Evolutionary conservation across 2,113 vertebrate species (phyloP).

Genomic region (Lamprotornis superbus): DNA sequence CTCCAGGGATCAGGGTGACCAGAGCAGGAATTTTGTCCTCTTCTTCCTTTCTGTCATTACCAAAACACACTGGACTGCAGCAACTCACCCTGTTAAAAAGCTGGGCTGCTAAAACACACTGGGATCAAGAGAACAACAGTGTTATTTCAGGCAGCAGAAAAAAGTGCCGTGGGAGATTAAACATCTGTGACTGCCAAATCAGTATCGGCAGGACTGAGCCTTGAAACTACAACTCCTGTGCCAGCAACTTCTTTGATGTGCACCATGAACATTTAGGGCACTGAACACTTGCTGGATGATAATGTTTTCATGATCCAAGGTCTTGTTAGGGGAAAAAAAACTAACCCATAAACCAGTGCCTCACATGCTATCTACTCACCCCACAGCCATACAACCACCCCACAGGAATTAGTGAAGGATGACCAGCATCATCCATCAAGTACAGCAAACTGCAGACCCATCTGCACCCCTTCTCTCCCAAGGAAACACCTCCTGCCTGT

Average conservation of each 20-base stretch:
- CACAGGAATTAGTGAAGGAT: not conserved
- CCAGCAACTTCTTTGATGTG: slow-evolving; percentile 46
- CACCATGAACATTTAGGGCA: slow-evolving; percentile 2
- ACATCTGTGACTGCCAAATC: slow-evolving; percentile 8
- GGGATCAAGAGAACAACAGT: not conserved
- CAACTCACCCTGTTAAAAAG: not conserved
- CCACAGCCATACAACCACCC: not conserved
- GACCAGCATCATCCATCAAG: not conserved
- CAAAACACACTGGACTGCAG: not conserved
- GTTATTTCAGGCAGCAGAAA: slow-evolving; percentile 34
- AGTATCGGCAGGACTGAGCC: slow-evolving; percentile 31
- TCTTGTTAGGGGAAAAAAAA: not conserved
- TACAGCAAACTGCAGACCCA: not conserved
- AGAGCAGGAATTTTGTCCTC: not conserved
- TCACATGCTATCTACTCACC: not conserved
- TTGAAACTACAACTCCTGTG: slow-evolving; percentile 28
- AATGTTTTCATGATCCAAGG: not conserved
- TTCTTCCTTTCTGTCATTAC: not conserved
- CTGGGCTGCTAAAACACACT: not conserved
- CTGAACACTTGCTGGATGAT: not conserved
- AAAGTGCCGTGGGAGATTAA: slow-evolving; percentile 41
- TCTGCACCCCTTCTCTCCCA: not conserved
- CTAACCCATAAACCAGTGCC: not conserved
- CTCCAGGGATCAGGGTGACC: not conserved
- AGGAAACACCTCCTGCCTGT: not conserved